These are phyloP conservation scores for Lepus oiostolus DNA, from an alignment of 2,797 vertebrate genomes.

Conservation along the genomic window DNA sequence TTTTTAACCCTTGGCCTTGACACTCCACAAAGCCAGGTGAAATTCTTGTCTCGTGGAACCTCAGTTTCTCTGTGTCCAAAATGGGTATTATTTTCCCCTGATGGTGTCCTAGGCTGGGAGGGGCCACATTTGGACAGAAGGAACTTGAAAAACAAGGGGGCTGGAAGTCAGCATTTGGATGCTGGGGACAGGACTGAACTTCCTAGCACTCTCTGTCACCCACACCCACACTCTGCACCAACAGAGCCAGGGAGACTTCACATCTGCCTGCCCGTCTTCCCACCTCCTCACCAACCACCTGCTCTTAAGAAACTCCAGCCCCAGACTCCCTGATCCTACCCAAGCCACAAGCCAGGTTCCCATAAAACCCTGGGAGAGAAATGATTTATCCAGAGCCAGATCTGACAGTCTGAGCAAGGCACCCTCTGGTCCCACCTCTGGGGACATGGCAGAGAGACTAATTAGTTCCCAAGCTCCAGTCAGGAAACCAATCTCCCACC, in stretches of 20 bases:
- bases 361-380: background rate
- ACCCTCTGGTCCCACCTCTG: background rate
- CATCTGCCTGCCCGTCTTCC: rapidly evolving
- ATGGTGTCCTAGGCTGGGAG: background rate
- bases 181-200: background rate
- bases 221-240: background rate
- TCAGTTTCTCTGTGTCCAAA: background rate
- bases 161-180: background rate
- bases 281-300: background rate
- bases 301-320: background rate
- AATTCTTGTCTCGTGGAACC: background rate
- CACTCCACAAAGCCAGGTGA: background rate
- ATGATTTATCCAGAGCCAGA: constrained; percentile 50
- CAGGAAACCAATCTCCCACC: constrained; percentile 70
- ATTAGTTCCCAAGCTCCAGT: constrained; percentile 73
- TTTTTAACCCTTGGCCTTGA: background rate
- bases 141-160: background rate
- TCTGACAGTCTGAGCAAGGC: background rate
- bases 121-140: background rate
- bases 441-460: constrained; percentile 67
- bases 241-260: background rate
- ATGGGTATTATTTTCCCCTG: background rate
- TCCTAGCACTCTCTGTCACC: background rate
- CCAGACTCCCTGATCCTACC: background rate
- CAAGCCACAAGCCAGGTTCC: background rate